Percentiles rank a stretch among this genome's conserved stretches.
These are phyloP conservation scores for Cepaea hortensis DNA, from an alignment of 2,888 invertebrate species.

Conservation along the genomic window DNA sequence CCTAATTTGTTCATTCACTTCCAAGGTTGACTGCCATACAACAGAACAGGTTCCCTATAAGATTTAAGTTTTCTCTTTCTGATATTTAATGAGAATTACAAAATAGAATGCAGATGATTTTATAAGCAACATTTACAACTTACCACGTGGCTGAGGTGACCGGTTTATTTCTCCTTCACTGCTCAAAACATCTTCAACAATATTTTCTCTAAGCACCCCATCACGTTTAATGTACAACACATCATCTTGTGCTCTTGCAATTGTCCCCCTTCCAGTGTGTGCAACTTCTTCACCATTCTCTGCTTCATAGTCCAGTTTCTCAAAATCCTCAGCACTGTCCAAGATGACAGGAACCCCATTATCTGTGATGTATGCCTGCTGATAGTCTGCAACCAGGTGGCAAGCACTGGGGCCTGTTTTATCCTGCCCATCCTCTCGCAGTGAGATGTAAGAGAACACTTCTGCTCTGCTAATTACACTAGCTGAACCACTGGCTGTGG, in stretches of 20 bases:
- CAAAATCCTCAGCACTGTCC: constrained; percentile 35
- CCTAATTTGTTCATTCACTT: too few species aligned
- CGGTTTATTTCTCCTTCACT: constrained; percentile 22
- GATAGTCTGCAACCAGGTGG: neutral
- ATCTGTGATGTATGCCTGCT: constrained; percentile 31
- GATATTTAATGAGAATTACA: too few species aligned
- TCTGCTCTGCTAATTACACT: neutral
- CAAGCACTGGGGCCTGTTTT: neutral
- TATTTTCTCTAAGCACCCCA: neutral
- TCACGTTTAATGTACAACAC: neutral
- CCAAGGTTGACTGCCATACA: too few species aligned
- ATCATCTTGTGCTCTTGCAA: too few species aligned
- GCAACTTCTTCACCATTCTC: neutral
- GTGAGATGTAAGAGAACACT: constrained; percentile 10
- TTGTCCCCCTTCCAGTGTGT: neutral
- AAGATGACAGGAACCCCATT: constrained; percentile 38
- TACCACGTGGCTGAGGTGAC: neutral
- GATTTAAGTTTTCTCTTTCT: too few species aligned
- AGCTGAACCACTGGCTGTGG: neutral
- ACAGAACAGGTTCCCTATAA: too few species aligned
- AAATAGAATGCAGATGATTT: too few species aligned
- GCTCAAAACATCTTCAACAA: constrained; percentile 37
- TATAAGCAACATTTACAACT: neutral
- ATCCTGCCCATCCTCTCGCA: neutral
- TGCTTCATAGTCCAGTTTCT: neutral